Base-by-base conservation (phyloP, 2,797 vertebrate species). In the Nasua narica region DNA sequence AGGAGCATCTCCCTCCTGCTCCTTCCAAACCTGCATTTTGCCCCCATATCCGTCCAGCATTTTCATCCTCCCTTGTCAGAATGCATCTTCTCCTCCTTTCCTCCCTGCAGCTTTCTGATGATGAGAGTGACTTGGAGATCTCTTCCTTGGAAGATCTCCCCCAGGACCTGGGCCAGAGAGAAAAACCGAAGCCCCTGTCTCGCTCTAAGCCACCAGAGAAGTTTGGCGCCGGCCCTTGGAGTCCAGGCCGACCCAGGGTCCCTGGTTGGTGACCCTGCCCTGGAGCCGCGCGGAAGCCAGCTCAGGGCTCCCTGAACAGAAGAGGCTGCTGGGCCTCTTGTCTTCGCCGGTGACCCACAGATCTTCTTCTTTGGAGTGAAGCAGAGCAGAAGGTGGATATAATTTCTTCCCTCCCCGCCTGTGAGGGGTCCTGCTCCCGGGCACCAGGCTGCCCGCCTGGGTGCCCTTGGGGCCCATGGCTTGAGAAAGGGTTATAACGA, bases 71-170 rank as follows among this genome's bases (percentile, higher is more conserved):
- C 11, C 40, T 77, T 25, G 23, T 67, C 37, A 37, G 56, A 48
- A 52, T 78, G 65, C 11, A 5, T 90, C 60, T 89, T 12, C 48
- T 77, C 11, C 13, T 23, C 2, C 32, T 83, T 69, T 32, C 46
- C 4, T 40, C 12, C 3, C 23, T 84, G 19, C 69, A 95, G 98
- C 69, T 95, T 52, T 96, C 97, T 23, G 98, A 98, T 37, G 98
- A 98, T 52, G 97, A 98, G 25, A 98, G 98, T 19, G 98, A 98
- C 93, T 85, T 96, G 60, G 98, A 98, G 21, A 90, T 98, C 70
- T 98, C 98, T 9, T 99, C 98, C 29, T 97, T 98, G 77, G 98
- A 98, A 93, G 98, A 99, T 85, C 91, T 98, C 40, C 93, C 98
- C 0, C 97, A 97, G 72, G 91, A 95, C 43, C 82, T 96, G 81